Evolutionary conservation across 2,113 vertebrate species (phyloP).

Genomic region (Hypocryptadius cinnamomeus): DNA sequence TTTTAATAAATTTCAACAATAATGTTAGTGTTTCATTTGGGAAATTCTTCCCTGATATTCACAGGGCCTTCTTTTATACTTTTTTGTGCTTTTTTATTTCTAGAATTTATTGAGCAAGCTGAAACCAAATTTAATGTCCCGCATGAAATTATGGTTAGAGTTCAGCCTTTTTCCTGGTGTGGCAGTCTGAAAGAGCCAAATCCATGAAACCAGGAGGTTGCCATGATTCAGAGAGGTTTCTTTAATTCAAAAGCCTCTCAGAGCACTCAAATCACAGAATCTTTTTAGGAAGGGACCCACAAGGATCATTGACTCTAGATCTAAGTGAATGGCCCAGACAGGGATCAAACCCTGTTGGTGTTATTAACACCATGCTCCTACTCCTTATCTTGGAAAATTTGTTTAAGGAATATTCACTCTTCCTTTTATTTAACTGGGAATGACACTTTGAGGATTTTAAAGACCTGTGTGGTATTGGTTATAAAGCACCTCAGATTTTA

Average conservation of each 20-base stretch:
- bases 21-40: background rate
- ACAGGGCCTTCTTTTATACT: background rate
- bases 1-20: background rate
- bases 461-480: background rate
- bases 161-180: background rate
- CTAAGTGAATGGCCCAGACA: background rate
- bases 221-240: background rate
- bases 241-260: background rate
- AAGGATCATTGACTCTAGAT: background rate
- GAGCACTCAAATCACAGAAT: background rate
- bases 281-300: background rate
- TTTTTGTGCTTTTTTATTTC: background rate
- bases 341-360: background rate
- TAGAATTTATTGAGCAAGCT: background rate
- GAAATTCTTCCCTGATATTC: background rate
- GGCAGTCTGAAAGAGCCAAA: background rate
- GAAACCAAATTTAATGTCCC: background rate
- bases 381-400: background rate
- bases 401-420: background rate
- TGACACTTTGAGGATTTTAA: background rate
- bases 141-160: accelerated
- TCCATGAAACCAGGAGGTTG: background rate
- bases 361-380: background rate
- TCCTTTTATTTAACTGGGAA: background rate
- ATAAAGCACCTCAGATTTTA: background rate